Conservation (phyloP, 2,113 vertebrate genomes). For the Pseudois nayaur region DNA sequence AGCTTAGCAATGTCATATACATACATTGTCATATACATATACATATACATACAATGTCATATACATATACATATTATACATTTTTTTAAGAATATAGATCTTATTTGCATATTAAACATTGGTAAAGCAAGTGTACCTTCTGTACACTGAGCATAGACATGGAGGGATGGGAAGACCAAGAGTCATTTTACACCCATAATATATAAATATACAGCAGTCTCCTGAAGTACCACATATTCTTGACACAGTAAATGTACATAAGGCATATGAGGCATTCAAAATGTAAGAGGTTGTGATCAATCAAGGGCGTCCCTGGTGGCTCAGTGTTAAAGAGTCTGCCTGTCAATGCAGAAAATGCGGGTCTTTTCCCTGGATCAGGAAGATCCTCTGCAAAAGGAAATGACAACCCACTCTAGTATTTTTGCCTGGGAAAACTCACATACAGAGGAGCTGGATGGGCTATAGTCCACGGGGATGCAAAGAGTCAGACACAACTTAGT, state of each 20-base stretch:
- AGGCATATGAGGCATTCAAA: neutral
- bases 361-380: neutral
- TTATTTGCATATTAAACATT: neutral
- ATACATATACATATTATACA: no score
- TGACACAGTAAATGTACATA: neutral
- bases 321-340: neutral
- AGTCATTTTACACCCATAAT: neutral
- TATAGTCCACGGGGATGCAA: neutral
- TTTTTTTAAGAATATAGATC: neutral
- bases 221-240: neutral
- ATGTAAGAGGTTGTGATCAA: neutral
- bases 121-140: neutral
- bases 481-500: neutral
- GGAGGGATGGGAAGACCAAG: neutral
- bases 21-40: no score
- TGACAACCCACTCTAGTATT: neutral
- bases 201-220: neutral
- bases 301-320: neutral
- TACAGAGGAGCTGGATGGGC: neutral
- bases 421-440: neutral
- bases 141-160: neutral
- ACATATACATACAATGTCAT: no score
- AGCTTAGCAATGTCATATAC: no score
- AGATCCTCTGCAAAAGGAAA: neutral
- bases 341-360: neutral